These are phyloP conservation scores for Pyrrhosoma nymphula DNA, from an alignment of 2,888 invertebrate genomes.

Conservation along the genomic window DNA sequence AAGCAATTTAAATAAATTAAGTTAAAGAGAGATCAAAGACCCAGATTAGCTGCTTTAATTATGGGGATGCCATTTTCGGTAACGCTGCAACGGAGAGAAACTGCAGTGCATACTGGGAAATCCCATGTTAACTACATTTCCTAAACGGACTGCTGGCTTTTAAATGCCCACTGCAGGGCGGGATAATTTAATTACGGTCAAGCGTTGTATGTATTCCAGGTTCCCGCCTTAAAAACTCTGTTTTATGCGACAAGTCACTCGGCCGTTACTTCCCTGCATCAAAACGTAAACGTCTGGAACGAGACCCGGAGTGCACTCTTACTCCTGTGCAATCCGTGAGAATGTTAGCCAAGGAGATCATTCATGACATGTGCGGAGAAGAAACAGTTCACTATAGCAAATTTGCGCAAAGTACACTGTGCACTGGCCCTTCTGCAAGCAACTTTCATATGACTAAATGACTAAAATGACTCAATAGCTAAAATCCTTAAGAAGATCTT, in stretches of 20 bases:
- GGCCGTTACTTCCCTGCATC: background rate
- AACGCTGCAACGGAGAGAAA: background rate
- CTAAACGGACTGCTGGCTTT: background rate
- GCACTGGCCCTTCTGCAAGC: too few relatives aligned
- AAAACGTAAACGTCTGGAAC: background rate
- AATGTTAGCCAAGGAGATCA: too few relatives aligned
- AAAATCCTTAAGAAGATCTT: too few relatives aligned
- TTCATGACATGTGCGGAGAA: too few relatives aligned
- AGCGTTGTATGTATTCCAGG: background rate
- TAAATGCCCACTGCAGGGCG: background rate
- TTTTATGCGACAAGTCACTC: background rate
- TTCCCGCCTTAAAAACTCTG: background rate
- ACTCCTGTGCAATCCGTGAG: too few relatives aligned
- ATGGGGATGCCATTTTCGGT: background rate
- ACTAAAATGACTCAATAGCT: too few relatives aligned
- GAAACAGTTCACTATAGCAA: too few relatives aligned
- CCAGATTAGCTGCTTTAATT: background rate
- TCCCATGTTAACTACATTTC: background rate
- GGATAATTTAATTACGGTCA: background rate
- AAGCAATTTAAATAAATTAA: slow-evolving; percentile 32
- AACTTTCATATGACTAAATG: too few relatives aligned
- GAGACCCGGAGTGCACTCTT: background rate
- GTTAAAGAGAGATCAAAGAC: background rate
- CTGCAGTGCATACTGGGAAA: background rate
- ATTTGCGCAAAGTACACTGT: too few relatives aligned